Conservation (phyloP, 2,113 vertebrate species). For the Sakesphorus luctuosus region DNA sequence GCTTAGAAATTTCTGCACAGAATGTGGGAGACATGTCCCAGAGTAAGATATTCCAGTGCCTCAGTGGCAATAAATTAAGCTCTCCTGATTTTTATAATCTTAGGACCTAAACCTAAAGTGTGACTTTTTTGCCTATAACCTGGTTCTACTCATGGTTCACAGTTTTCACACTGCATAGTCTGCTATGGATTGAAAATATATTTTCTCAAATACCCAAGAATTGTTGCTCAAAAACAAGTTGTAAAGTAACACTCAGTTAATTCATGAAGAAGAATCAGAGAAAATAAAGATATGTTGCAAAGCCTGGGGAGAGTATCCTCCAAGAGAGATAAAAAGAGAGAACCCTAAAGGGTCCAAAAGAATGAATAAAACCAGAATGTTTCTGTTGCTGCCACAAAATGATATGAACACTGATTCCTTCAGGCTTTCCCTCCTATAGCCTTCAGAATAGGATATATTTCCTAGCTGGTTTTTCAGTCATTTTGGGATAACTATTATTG, state of each 20-base stretch:
- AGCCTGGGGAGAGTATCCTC: neutral
- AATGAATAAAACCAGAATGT: neutral
- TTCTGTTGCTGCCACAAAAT: neutral
- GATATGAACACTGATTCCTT: neutral
- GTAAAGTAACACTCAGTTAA: neutral
- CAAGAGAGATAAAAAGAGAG: neutral
- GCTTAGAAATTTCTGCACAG: neutral
- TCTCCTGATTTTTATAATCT: neutral
- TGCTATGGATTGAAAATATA: neutral
- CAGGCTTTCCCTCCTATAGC: neutral
- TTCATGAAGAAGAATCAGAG: neutral
- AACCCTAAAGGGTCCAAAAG: neutral
- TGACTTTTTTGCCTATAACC: neutral
- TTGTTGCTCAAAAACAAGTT: neutral
- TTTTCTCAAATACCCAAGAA: neutral
- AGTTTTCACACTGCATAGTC: neutral
- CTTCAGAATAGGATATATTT: neutral
- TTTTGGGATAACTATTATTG: neutral
- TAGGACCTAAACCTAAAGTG: neutral
- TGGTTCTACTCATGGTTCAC: neutral
- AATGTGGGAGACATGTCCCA: accelerated
- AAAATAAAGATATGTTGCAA: neutral
- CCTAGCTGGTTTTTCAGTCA: neutral
- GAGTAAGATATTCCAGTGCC: neutral
- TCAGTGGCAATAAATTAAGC: neutral